Percentiles rank a stretch among this genome's conserved stretches.
These are phyloP conservation scores for Meiosimyza platycephala DNA, from an alignment of 2,888 invertebrate genomes.

Conservation along the genomic window DNA sequence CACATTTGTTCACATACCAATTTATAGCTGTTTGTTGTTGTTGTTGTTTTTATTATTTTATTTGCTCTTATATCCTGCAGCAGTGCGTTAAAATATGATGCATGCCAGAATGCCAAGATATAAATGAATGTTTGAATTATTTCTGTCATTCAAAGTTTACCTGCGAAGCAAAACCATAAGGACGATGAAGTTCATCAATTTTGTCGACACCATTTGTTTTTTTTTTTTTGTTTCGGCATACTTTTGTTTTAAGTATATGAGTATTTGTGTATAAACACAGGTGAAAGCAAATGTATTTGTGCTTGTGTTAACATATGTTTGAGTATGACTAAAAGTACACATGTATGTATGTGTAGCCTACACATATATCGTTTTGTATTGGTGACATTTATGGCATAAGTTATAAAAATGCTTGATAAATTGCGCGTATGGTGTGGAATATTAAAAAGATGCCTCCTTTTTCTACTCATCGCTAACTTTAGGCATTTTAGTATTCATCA, in stretches of 20 bases:
- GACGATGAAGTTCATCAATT: conserved; percentile 23
- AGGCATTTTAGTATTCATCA: not conserved
- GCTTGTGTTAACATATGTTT: too few species aligned
- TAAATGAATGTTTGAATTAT: conserved; percentile 42
- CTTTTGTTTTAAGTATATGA: not conserved
- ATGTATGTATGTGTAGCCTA: not conserved
- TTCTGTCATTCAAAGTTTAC: conserved; percentile 30
- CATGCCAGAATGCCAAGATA: conserved; percentile 38
- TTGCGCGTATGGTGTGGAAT: conserved; percentile 23
- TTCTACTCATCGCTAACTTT: not conserved
- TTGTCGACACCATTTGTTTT: conserved; percentile 8
- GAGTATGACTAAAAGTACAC: too few species aligned
- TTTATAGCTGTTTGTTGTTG: too few species aligned
- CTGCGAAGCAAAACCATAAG: not conserved
- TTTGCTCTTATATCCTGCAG: not conserved
- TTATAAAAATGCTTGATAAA: conserved; percentile 29
- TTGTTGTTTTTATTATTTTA: too few species aligned
- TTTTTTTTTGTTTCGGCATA: not conserved
- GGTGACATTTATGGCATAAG: conserved; percentile 26
- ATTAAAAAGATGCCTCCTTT: conserved; percentile 3
- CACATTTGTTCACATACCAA: too few species aligned
- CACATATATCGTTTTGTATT: conserved; percentile 20
- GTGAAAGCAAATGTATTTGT: too few species aligned
- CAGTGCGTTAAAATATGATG: conserved; percentile 38
- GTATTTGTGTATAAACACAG: conserved; percentile 2